Base-by-base conservation (phyloP, 2,888 invertebrate genomes). In the Linnaemya vulpina region DNA sequence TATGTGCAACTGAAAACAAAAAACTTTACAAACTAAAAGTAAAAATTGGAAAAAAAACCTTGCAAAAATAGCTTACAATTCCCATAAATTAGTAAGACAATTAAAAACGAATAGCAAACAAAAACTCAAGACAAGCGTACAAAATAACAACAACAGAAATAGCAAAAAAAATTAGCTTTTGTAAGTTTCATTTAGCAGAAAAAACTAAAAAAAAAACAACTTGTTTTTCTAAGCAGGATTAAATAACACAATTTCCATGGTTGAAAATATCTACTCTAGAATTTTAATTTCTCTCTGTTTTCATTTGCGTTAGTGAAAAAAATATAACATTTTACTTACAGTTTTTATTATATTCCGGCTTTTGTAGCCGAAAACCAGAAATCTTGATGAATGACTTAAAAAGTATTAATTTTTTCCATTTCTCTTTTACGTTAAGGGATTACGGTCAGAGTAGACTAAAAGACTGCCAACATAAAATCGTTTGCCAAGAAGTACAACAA, bases 51-150 rank as follows among this genome's bases (percentile, higher is more conserved):
- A 4, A 58, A 58, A 11, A 58, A 58, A 65, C 73, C 1, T 62
- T 35, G 2, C n/a, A 38, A 55, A 73, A 63, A 73, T 68, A 73
- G 46, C 73, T 77, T 55, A 58, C 53, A 80, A 77, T 62, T 49
- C 76, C 38, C 53, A 77, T 77, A 84, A 84, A 84, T 84, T 73
- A 73, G 62, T 55, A 68, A 80, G 77, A 73, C 80, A 84, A 80
- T 80, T 80, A 80, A 80, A 76, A 73, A 15, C 38, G 30, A 73
- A 80, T 62, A 53, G 53, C 43, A 62, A 76, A 62, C 8, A 22
- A 15, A 63, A 15, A 63, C 62, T 25, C 38, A 60, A 77, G 63
- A 46, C 46, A 46, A 15, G 30, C 9, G 22, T 2, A 22, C 4
- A 13, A 22, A 35, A 46, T 3, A 30, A 30, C 2, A 30, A 30